Evolutionary conservation across 2,113 vertebrate genomes (phyloP), one percentile per base, ranked within the genome.

Genomic region (Oceanites oceanicus): DNA sequence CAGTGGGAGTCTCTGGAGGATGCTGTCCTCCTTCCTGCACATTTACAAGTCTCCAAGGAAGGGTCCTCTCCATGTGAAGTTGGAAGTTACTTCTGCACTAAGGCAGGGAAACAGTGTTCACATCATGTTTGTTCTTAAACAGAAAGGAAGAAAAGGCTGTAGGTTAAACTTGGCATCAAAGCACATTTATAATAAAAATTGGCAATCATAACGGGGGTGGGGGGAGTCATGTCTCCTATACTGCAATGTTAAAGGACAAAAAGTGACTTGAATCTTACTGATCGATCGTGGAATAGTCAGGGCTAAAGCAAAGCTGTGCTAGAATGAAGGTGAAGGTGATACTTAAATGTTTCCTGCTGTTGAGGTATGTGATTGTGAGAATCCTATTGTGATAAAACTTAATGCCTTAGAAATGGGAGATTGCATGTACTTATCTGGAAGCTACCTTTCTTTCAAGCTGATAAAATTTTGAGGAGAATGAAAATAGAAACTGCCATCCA

Each of bases 181-280:
- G 14, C 34, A 14, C 22, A 7, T 72, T 19, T 38, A 4, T 47
- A 36, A 22, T 17, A 36, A 52, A 47, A 26, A 34, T 5, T 49
- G 50, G 7, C 21, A 36, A 0, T 45, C 2, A 0, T 11, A 12
- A 5, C 13, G 11, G 15, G 9, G 58, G 15, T n/a, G n/a, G 11
- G 34, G 7, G 8, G 34, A 36, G 29, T 50, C 38, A 1, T 7
- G 4, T 81, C 70, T 65, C 44, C n/a, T 70, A 44, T 13, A 0
- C 50, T 21, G 55, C 13, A 8, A 8, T 1, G 1, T 11, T 3
- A 23, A 66, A 6, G 0, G 15, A 34, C 15, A 15, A 1, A 77
- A 4, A 42, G 12, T 50, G 40, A 26, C 52, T 29, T 78, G 59
- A 6, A 2, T 38, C 38, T 25, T 36, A 9, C 22, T 44, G 80